These are phyloP conservation scores for Nettapus auritus DNA, from an alignment of 2,113 vertebrate genomes.

Conservation along the genomic window DNA sequence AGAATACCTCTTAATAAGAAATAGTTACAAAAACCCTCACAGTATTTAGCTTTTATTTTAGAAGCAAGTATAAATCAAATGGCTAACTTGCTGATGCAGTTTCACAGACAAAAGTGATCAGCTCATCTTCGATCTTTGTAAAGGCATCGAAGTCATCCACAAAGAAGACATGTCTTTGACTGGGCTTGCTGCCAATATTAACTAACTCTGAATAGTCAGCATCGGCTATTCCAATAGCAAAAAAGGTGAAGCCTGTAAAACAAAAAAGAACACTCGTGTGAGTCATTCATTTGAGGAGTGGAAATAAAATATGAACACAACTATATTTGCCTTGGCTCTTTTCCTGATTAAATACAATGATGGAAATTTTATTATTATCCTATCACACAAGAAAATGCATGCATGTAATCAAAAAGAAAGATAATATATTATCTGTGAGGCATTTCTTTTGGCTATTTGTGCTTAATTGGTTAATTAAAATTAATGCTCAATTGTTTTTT, in stretches of 20 bases:
- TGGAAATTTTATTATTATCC: not conserved
- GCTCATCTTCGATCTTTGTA: slow-evolving; percentile 96
- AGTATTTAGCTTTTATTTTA: not conserved
- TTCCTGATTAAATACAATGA: not conserved
- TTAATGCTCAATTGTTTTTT: not conserved
- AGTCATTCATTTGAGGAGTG: not conserved
- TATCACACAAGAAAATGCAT: not conserved
- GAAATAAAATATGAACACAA: not conserved
- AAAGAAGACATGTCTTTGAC: slow-evolving; percentile 94
- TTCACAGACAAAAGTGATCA: slow-evolving; percentile 98
- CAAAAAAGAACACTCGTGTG: not conserved
- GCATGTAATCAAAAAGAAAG: not conserved
- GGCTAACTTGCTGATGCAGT: slow-evolving; percentile 95
- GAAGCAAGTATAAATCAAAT: slow-evolving; percentile 8
- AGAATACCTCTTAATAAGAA: not conserved
- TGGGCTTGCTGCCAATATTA: slow-evolving; percentile 97
- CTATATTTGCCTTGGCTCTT: not conserved
- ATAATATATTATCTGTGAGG: not conserved
- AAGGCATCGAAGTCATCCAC: slow-evolving; percentile 97
- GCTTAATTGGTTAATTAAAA: not conserved
- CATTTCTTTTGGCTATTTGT: not conserved
- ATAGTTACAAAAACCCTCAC: not conserved
- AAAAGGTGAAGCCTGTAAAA: slow-evolving; percentile 91
- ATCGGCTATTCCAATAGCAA: slow-evolving; percentile 95
- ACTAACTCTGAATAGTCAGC: slow-evolving; percentile 95